These are phyloP conservation scores for Strigamia transsilvanica DNA, from an alignment of 2,888 invertebrate species.

Conservation along the genomic window DNA sequence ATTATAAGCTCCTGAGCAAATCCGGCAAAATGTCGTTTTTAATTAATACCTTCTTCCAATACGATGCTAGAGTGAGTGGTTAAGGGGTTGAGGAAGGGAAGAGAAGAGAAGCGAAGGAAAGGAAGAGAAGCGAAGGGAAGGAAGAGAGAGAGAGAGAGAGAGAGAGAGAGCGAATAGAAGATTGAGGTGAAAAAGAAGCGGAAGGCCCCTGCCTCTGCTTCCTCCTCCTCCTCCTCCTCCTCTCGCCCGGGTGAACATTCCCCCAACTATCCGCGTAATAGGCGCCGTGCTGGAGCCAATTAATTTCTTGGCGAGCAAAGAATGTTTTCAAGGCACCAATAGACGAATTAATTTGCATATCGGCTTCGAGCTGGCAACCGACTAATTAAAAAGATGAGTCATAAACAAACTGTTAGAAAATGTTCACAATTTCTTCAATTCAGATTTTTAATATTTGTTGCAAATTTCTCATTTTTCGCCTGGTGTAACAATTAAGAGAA, in stretches of 20 bases:
- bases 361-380: conserved; percentile 46
- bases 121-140: neutral
- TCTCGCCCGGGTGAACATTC: conserved; percentile 44
- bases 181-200: conserved; percentile 40
- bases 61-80: neutral
- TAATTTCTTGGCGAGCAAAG: conserved; percentile 43
- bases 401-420: conserved; percentile 32
- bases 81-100: conserved; percentile 20
- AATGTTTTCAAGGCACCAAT: conserved; percentile 45
- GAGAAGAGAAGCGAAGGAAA: neutral
- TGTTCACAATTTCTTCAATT: neutral
- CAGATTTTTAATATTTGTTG: neutral
- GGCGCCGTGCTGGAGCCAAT: conserved; percentile 49
- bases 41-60: conserved; percentile 45
- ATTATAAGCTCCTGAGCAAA: conserved; percentile 35
- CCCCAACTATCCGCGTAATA: conserved; percentile 46
- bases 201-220: neutral
- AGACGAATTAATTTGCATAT: conserved; percentile 49
- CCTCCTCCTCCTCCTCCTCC: conserved; percentile 11
- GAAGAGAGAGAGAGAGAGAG: neutral
- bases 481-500: neutral
- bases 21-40: conserved; percentile 45
- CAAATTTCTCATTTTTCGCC: neutral
- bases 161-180: conserved; percentile 3
- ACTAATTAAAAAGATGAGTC: conserved; percentile 46